These are phyloP conservation scores for Calliopum simillimum DNA, from an alignment of 2,888 invertebrate species.

Conservation along the genomic window DNA sequence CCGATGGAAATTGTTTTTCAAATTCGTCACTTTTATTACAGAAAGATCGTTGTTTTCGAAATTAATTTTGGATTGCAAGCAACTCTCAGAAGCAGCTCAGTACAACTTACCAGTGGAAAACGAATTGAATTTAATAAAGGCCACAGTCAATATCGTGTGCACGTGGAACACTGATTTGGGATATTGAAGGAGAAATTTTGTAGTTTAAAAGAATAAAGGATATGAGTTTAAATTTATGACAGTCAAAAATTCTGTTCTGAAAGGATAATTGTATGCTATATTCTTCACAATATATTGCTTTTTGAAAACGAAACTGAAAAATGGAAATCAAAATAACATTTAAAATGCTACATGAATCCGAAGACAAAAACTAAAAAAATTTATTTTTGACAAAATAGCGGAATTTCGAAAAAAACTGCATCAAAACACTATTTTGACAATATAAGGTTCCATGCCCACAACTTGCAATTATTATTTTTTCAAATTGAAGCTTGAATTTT, in stretches of 20 bases:
- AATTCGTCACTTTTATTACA: constrained; percentile 1
- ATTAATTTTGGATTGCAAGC: constrained; percentile 20
- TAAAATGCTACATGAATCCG: no score
- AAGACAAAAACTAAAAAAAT: no score
- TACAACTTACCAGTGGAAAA: constrained; percentile 20
- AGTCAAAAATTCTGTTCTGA: constrained; percentile 31
- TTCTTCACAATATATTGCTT: constrained; percentile 10
- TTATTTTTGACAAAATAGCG: no score
- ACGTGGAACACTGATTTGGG: constrained; percentile 36
- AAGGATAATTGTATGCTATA: not conserved
- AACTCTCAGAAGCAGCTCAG: constrained; percentile 16
- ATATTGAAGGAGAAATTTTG: constrained; percentile 38
- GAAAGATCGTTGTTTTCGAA: constrained; percentile 2
- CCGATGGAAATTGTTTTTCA: constrained; percentile 13
- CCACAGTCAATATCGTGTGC: constrained; percentile 39
- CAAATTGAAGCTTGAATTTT: no score
- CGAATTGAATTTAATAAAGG: constrained; percentile 35
- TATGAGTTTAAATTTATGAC: not conserved
- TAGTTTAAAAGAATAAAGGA: constrained; percentile 33
- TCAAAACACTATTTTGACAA: no score
- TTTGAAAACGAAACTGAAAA: constrained; percentile 5
- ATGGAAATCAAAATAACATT: no score
- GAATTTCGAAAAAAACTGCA: no score
- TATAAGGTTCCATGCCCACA: no score
- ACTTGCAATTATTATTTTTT: no score